Percentiles rank a stretch among this genome's conserved stretches.
Conservation (phyloP, 2,888 invertebrate genomes). For the Eupsilia transversa region DNA sequence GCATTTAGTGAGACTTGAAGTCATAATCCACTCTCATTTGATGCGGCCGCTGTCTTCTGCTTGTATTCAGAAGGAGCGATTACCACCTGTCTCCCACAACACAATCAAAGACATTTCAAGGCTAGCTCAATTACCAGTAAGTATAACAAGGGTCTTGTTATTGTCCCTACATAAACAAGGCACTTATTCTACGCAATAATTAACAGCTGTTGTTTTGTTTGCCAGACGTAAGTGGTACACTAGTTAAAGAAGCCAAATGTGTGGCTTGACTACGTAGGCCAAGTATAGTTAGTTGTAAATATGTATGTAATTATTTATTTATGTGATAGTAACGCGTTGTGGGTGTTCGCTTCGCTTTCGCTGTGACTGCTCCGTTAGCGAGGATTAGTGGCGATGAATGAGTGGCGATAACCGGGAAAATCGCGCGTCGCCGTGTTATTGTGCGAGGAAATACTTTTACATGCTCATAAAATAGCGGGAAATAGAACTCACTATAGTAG, state of each 20-base stretch:
- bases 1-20: not conserved
- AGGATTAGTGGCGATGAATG: slow-evolving; percentile 8
- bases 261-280: too few species aligned
- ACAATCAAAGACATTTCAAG: not conserved
- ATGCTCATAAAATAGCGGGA: slow-evolving; percentile 7
- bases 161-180: not conserved
- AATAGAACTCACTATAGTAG: not conserved
- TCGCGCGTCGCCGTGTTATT: not conserved
- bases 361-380: not conserved
- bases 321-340: not conserved
- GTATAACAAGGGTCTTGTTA: not conserved
- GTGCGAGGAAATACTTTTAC: slow-evolving; percentile 21
- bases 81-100: not conserved
- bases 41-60: not conserved
- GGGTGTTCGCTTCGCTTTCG: slow-evolving; percentile 5
- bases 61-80: not conserved
- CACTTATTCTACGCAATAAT: not conserved
- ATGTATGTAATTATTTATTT: not conserved
- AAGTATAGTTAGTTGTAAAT: not conserved
- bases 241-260: not conserved
- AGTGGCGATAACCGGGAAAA: slow-evolving; percentile 23
- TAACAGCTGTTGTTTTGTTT: slow-evolving; percentile 14
- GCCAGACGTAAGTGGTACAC: not conserved
- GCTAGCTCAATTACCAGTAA: not conserved
- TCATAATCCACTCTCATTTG: too few species aligned